Evolutionary conservation across 2,888 invertebrate genomes (phyloP).

Genomic region (Dichetophora obliterata): DNA sequence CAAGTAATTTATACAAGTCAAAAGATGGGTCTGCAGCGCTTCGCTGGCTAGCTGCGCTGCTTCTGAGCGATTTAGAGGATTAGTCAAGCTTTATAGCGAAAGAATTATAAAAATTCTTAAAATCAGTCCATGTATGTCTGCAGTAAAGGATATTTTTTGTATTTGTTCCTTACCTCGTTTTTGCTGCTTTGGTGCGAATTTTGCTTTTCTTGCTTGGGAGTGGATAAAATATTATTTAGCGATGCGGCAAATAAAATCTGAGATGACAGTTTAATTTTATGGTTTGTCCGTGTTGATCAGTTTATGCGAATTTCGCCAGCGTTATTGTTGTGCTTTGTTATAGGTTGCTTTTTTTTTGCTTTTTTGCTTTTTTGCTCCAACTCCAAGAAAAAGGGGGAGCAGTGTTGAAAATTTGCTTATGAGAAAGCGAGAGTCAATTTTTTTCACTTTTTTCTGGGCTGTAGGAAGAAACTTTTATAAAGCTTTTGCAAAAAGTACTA

Average conservation of each 20-base stretch:
- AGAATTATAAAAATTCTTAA: conserved; percentile 49
- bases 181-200: conserved; percentile 26
- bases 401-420: too few relatives aligned
- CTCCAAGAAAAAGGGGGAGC: too few relatives aligned
- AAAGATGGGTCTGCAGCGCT: conserved; percentile 25
- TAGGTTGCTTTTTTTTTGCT: conserved; percentile 10
- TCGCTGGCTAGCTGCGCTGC: conserved; percentile 6
- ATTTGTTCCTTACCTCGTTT: not conserved
- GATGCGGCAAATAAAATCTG: conserved; percentile 66
- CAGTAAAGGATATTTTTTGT: too few relatives aligned
- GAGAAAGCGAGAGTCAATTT: too few relatives aligned
- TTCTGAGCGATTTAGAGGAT: conserved; percentile 61
- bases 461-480: too few relatives aligned
- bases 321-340: not conserved
- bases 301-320: conserved; percentile 61
- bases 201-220: not conserved
- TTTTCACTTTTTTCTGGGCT: too few relatives aligned
- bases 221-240: conserved; percentile 68
- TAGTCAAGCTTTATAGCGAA: conserved; percentile 60
- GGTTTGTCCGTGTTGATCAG: conserved; percentile 70
- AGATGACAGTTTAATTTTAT: conserved; percentile 71
- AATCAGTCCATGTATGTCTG: conserved; percentile 7
- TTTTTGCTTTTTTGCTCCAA: too few relatives aligned
- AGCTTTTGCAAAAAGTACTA: too few relatives aligned
- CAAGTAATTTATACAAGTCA: conserved; percentile 64